Evolutionary conservation across 2,113 vertebrate genomes (phyloP).

Genomic region (Hemichromis elongatus): DNA sequence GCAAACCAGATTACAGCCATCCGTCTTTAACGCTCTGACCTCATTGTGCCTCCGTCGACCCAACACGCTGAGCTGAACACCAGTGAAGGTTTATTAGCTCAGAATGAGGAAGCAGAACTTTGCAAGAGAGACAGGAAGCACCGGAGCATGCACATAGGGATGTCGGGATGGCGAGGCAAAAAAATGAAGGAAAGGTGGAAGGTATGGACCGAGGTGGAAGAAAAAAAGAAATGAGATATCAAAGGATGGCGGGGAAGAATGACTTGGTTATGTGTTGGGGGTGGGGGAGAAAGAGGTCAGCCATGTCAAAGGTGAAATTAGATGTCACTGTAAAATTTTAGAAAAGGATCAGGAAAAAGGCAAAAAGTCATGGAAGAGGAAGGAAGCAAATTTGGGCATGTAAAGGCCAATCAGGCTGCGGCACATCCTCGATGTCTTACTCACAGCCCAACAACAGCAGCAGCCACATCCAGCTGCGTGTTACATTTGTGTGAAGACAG

Average conservation of each 20-base stretch:
- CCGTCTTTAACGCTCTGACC: conserved; percentile 62
- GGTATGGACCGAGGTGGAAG: neutral
- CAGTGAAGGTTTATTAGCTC: conserved; percentile 43
- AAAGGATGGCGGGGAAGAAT: neutral
- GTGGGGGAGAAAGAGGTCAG: neutral
- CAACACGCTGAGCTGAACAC: conserved; percentile 10
- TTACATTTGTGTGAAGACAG: neutral
- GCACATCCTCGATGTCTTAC: neutral
- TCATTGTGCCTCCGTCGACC: conserved; percentile 51
- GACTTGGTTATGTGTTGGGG: neutral
- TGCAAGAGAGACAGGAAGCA: neutral
- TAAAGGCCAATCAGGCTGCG: neutral
- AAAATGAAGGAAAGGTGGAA: neutral
- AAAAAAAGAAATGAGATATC: neutral
- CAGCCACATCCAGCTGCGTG: neutral
- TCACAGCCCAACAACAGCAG: neutral
- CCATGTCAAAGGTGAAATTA: neutral
- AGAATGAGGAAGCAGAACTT: conserved; percentile 19
- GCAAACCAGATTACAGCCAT: conserved; percentile 68
- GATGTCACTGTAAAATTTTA: neutral
- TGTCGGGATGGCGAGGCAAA: neutral
- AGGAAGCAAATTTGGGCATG: neutral
- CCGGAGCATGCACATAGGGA: neutral
- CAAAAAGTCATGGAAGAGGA: neutral
- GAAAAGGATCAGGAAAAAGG: neutral